Base-by-base conservation (phyloP, 2,888 invertebrate genomes). In the Folsomia manolachei region DNA sequence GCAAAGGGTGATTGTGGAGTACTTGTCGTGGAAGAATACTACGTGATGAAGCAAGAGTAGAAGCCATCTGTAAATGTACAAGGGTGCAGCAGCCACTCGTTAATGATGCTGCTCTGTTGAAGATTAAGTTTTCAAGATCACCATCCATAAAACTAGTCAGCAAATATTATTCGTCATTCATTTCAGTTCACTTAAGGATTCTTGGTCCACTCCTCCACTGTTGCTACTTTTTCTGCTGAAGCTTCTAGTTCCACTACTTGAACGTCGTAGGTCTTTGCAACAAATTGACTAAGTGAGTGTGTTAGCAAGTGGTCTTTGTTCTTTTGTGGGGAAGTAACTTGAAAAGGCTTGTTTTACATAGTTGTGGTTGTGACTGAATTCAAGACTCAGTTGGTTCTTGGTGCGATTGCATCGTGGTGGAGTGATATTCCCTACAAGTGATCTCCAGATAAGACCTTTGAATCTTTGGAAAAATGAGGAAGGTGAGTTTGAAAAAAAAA, bases 81-180 rank as follows among this genome's bases (percentile, higher is more conserved):
- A 9, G 4, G 39, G 4, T 39, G 14, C 39, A 39, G 7, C 39
- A 39, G 14, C 4, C 7, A 39, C 39, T 39, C 14, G 39, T 14
- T 39, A 14, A 39, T 39, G 4, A 39, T 9, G 39, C 39, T 9
- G 14, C 39, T 9, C 7, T 39, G 39, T n/a, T n/a, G n/a, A n/a
- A n/a, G n/a, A 14, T 14, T 39, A 39, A 4, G 51, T 21, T 52
- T 66, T 66, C 66, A 66, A 66, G 66, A 66, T 52, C 66, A 66
- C 2, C 51, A 39, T n/a, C 39, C 39, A 66, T 66, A 66, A 66
- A 66, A 66, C 39, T 66, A 21, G 21, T 52, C 51, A 21, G 52
- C 52, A 66, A 39, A 52, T 66, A 52, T n/a, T 66, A 19, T 66
- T 66, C 66, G 51, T 66, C 66, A 51, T 66, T 66, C 52, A 66